A percentile compares a stretch with the other conserved stretches of the same genome.
phyloP scores from a whole-genome alignment of 2,113 vertebrate genomes.

The Austrofundulus limnaeus region DNA sequence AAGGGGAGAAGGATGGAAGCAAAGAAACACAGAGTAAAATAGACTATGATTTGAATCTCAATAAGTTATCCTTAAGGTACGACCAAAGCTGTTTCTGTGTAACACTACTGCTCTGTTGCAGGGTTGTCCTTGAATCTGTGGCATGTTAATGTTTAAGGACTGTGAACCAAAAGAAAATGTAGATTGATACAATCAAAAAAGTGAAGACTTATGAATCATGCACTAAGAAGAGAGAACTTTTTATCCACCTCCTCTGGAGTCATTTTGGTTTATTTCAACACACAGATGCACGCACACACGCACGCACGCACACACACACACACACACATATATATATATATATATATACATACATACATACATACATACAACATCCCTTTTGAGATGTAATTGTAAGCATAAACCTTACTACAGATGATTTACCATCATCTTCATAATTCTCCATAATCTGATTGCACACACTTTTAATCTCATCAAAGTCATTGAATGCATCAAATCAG shows the following conservation, averaged over 20 bases:
- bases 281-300: no score
- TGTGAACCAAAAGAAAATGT: constrained; percentile 7
- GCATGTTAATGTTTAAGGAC: background rate
- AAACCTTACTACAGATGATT: constrained; percentile 33
- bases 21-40: constrained; percentile 47
- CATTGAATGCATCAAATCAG: constrained; percentile 18
- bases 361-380: constrained; percentile 43
- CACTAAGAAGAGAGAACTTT: no score
- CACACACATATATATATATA: no score
- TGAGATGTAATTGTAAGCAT: constrained; percentile 39
- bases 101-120: constrained; percentile 54
- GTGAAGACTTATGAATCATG: no score
- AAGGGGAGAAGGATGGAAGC: constrained; percentile 26
- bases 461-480: constrained; percentile 39
- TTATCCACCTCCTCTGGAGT: no score
- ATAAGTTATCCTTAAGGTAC: constrained; percentile 63
- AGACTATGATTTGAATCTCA: constrained; percentile 71
- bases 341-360: no score
- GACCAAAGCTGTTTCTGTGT: constrained; percentile 54
- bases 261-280: no score
- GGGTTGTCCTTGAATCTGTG: constrained; percentile 24
- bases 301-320: no score
- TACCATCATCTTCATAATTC: constrained; percentile 37
- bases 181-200: constrained; percentile 24
- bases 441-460: constrained; percentile 39